Percentiles rank a stretch among this genome's conserved stretches.
Evolutionary conservation across 2,888 invertebrate genomes (phyloP).

Genomic region (Crepidodera aurea): DNA sequence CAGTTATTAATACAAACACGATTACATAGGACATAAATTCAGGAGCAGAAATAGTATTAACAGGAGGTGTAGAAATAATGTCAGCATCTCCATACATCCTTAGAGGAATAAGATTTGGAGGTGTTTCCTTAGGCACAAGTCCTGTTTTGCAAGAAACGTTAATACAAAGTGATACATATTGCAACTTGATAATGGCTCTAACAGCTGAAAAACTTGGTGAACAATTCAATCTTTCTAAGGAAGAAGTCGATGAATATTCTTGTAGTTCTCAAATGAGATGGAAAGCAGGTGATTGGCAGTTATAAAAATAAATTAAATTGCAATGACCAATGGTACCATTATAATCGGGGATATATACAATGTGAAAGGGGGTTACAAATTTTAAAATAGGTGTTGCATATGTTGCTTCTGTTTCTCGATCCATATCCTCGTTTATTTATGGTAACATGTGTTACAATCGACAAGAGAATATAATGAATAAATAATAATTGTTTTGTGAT

Average conservation of each 20-base stretch:
- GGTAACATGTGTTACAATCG: no score
- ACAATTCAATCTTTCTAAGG: constrained; percentile 80
- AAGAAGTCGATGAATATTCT: constrained; percentile 87
- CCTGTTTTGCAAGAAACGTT: constrained; percentile 86
- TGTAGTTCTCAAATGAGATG: constrained; percentile 86
- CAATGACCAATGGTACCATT: neutral
- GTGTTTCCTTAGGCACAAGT: constrained; percentile 81
- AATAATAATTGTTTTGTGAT: no score
- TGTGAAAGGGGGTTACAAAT: no score
- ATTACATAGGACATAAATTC: constrained; percentile 75
- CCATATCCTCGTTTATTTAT: no score
- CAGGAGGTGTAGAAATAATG: constrained; percentile 97
- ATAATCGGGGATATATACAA: neutral
- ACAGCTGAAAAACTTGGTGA: constrained; percentile 94
- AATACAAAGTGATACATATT: constrained; percentile 89
- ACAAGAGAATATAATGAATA: no score
- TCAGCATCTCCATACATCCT: constrained; percentile 89
- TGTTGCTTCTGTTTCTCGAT: no score
- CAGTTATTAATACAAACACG: no score
- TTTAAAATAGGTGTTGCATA: no score
- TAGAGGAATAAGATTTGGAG: constrained; percentile 88
- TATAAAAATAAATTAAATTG: constrained; percentile 49
- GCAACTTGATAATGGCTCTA: constrained; percentile 93
- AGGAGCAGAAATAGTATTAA: constrained; percentile 85
- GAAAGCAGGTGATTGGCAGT: constrained; percentile 72